Evolutionary conservation across 2,888 invertebrate species (phyloP).

Genomic region (Adelphocoris suturalis): DNA sequence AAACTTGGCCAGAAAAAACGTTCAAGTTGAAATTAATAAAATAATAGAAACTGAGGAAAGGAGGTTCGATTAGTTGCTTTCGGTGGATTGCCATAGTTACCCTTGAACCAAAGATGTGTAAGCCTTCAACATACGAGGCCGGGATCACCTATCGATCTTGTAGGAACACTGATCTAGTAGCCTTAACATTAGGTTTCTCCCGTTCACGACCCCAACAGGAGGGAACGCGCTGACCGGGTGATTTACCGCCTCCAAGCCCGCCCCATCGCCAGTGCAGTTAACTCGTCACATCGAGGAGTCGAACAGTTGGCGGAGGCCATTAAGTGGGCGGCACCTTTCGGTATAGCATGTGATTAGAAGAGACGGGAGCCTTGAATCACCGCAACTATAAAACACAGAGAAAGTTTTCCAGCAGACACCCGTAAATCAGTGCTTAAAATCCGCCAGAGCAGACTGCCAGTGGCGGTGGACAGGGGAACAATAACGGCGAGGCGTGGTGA

Average conservation of each 20-base stretch:
- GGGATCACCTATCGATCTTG: background rate
- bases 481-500: background rate
- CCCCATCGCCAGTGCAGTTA: conserved; percentile 22
- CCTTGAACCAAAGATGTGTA: too few relatives aligned
- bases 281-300: background rate
- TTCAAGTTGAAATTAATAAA: too few relatives aligned
- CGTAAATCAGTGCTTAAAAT: conserved; percentile 22
- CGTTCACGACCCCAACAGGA: background rate
- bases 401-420: background rate
- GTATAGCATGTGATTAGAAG: conserved; percentile 21
- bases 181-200: background rate
- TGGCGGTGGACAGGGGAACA: background rate
- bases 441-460: background rate
- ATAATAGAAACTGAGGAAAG: too few relatives aligned
- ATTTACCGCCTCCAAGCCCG: background rate
- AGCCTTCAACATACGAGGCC: too few relatives aligned
- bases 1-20: too few relatives aligned
- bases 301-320: conserved; percentile 37
- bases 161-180: background rate
- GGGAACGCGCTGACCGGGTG: background rate
- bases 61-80: too few relatives aligned
- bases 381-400: conserved; percentile 27
- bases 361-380: conserved; percentile 39
- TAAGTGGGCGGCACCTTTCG: conserved; percentile 39
- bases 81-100: too few relatives aligned